Conservation (phyloP, 2,797 vertebrate genomes). For the Hirundo rustica region DNA sequence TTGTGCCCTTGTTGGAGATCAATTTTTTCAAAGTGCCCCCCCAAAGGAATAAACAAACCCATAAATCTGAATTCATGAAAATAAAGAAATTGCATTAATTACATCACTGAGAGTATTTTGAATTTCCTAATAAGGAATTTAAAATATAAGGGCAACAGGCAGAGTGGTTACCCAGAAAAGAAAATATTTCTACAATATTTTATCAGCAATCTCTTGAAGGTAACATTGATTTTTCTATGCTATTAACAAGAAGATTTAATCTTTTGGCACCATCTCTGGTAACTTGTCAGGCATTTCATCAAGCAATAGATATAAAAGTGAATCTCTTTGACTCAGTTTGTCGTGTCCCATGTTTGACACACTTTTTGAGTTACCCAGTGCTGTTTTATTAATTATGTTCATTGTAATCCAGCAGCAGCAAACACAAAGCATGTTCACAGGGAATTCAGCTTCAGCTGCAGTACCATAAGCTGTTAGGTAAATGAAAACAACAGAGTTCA, state of each 20-base stretch:
- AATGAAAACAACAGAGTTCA: background rate
- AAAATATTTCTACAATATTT: constrained; percentile 11
- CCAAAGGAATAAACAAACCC: background rate
- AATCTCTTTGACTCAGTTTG: background rate
- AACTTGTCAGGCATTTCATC: background rate
- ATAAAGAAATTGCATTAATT: background rate
- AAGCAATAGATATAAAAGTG: background rate
- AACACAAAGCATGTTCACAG: background rate
- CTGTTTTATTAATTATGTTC: background rate
- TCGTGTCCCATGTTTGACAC: background rate
- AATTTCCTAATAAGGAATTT: background rate
- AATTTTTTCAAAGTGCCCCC: background rate
- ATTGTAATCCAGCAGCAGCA: background rate
- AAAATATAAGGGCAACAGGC: background rate
- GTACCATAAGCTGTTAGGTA: background rate
- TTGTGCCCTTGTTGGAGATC: background rate
- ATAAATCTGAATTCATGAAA: background rate
- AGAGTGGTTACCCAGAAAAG: background rate
- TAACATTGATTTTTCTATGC: constrained; percentile 25
- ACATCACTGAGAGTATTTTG: background rate
- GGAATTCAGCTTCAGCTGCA: background rate
- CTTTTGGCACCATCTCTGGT: background rate
- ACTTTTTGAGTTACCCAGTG: background rate
- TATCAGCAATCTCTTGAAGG: background rate
- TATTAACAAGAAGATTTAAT: constrained; percentile 1